Base-by-base conservation (phyloP, 2,888 invertebrate species). In the Sussaba pulchella region DNA sequence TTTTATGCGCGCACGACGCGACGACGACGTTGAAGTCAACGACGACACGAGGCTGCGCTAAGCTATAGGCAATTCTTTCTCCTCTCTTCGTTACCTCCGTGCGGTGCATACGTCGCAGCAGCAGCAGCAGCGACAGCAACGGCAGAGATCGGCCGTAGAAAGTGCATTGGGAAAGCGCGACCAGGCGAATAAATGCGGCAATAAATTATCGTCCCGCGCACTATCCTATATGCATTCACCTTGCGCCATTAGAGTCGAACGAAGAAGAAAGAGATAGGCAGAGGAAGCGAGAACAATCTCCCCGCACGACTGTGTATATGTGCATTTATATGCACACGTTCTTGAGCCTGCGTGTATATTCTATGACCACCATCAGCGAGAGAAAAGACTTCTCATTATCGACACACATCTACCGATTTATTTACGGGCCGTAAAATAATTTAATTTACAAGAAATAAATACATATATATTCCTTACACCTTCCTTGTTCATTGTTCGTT, bases 131-230 rank as follows among this genome's bases (percentile, higher is more conserved):
- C 61, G 45, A 31, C 14, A 36, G 39, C 47, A 45, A 26, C 36
- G 24, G 14, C 67, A 41, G 82, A 87, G 87, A 88, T 88, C 86
- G 87, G 71, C 81, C 85, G 88, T 90, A 91, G 91, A 91, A 91
- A 91, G 91, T 90, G 89, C 89, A 88, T 88, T 88, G 90, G 87
- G 91, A 91, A 91, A 91, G 91, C 89, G 88, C 89, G 88, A 87
- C 85, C 86, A 80, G 87, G 86, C 85, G 87, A 86, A 88, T 89
- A 88, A 89, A 88, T 85, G 87, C 86, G 87, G 83, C 86, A 83
- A 89, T 91, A 90, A 91, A 91, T 91, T 91, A 90, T 89, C 84
- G 84, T 85, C 84, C 82, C 83, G 79, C 83, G 82, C 80, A 43
- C 75, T 82, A 69, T 81, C 41, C 63, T 64, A 24, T 59, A 63